Conservation (phyloP, 2,797 vertebrate species). For the Rhinophrynus dorsalis region DNA sequence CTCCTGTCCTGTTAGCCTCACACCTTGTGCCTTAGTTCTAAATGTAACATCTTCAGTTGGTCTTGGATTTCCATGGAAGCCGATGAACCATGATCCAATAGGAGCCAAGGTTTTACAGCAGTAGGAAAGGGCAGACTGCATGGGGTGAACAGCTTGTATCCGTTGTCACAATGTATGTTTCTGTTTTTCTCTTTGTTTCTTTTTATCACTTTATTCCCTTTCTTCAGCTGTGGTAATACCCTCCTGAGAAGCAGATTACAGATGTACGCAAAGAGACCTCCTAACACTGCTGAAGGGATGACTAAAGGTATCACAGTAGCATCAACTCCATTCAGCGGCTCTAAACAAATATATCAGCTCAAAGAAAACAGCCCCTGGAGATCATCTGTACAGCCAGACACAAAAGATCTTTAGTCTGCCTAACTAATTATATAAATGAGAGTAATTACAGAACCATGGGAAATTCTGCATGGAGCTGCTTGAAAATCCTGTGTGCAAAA, state of each 20-base stretch:
- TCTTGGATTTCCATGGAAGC: too few relatives aligned
- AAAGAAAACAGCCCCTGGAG: conserved; percentile 34
- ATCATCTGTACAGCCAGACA: conserved; percentile 26
- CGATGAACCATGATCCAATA: too few relatives aligned
- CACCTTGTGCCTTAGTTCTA: too few relatives aligned
- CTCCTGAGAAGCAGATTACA: conserved; percentile 21
- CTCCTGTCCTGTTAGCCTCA: too few relatives aligned
- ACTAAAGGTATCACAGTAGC: conserved; percentile 14
- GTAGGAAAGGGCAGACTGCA: too few relatives aligned
- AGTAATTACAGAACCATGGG: conserved; percentile 18
- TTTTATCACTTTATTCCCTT: background rate
- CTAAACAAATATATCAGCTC: conserved; percentile 39
- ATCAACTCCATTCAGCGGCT: conserved; percentile 12
- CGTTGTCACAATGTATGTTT: too few relatives aligned
- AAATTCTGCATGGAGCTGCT: conserved; percentile 19
- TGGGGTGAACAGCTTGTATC: too few relatives aligned
- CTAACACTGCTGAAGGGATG: conserved; percentile 21
- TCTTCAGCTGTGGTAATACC: background rate
- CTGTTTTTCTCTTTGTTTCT: background rate
- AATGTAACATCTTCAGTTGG: too few relatives aligned
- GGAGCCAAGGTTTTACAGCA: too few relatives aligned
- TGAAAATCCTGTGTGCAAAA: conserved; percentile 6
- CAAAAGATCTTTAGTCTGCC: conserved; percentile 35
- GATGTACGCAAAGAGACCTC: conserved; percentile 35
- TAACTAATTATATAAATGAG: conserved; percentile 42